These are phyloP conservation scores for Magallana nippona DNA, from an alignment of 2,888 invertebrate genomes.

Conservation along the genomic window DNA sequence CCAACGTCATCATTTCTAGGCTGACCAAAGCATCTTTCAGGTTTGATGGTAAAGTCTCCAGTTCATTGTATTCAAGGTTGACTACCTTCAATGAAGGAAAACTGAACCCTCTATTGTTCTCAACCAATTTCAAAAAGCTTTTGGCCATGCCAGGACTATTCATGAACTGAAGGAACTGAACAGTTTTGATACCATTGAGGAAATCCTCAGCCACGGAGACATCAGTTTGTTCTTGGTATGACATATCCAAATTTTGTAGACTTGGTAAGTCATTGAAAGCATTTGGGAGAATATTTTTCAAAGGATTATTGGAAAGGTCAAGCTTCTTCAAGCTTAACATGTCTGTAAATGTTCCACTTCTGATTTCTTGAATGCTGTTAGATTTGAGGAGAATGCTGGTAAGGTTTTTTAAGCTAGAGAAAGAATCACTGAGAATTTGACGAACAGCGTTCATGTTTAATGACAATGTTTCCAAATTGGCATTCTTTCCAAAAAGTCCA, in stretches of 20 bases:
- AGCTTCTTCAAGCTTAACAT: conserved; percentile 63
- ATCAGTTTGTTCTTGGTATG: conserved; percentile 57
- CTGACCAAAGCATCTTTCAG: conserved; percentile 86
- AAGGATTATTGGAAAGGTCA: conserved; percentile 69
- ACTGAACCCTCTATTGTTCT: conserved; percentile 31
- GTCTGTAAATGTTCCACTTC: conserved; percentile 62
- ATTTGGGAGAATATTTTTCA: conserved; percentile 60
- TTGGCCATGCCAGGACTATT: conserved; percentile 66
- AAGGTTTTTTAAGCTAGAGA: conserved; percentile 62
- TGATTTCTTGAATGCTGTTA: conserved; percentile 62
- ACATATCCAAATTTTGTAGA: conserved; percentile 63
- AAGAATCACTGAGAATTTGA: conserved; percentile 62
- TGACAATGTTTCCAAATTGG: conserved; percentile 64
- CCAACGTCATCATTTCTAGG: conserved; percentile 85
- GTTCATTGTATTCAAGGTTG: conserved; percentile 85
- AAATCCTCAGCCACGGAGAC: conserved; percentile 59
- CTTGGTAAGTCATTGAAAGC: conserved; percentile 63
- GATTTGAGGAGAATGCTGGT: conserved; percentile 66
- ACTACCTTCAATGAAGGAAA: conserved; percentile 80
- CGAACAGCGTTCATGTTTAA: conserved; percentile 68
- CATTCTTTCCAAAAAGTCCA: conserved; percentile 61
- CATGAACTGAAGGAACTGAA: conserved; percentile 65
- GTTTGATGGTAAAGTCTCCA: conserved; percentile 86
- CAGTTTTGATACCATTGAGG: conserved; percentile 62
- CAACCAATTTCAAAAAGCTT: conserved; percentile 57